phyloP scores from a whole-genome alignment of 2,888 invertebrate genomes.

The Drosophila rubida region DNA sequence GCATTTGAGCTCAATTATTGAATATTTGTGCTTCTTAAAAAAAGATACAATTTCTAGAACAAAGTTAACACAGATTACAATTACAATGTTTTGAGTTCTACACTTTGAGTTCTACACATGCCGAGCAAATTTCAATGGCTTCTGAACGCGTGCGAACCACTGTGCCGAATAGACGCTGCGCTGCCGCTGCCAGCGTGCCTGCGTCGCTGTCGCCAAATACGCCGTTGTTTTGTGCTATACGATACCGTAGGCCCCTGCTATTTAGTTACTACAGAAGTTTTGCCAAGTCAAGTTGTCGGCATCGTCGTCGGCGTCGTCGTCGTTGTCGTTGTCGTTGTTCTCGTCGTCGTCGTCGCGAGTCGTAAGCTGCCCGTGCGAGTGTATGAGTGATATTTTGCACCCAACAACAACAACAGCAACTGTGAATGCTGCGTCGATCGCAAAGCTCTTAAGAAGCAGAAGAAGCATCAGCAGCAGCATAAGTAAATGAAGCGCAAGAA shows the following conservation, averaged over 20 bases:
- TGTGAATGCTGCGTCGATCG: slow-evolving; percentile 35
- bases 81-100: too few species aligned
- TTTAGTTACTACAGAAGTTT: slow-evolving; percentile 83
- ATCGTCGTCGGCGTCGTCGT: slow-evolving; percentile 30
- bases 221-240: slow-evolving; percentile 74
- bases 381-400: slow-evolving; percentile 41
- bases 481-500: slow-evolving; percentile 15
- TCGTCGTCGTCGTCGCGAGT: slow-evolving; percentile 8
- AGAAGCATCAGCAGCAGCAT: neutral
- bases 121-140: neutral
- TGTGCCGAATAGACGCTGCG: slow-evolving; percentile 37
- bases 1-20: too few species aligned
- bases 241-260: slow-evolving; percentile 73
- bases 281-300: slow-evolving; percentile 79
- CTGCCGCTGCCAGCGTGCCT: slow-evolving; percentile 39
- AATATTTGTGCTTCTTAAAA: too few species aligned
- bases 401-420: slow-evolving; percentile 29
- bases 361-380: slow-evolving; percentile 6
- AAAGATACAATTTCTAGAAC: too few species aligned
- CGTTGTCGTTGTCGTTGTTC: slow-evolving; percentile 9
- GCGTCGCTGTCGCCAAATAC: slow-evolving; percentile 66
- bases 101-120: too few species aligned
- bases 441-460: slow-evolving; percentile 11
- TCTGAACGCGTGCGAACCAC: slow-evolving; percentile 15
- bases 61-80: too few species aligned